phyloP scores from a whole-genome alignment of 2,113 vertebrate species.

The Phaetusa simplex region DNA sequence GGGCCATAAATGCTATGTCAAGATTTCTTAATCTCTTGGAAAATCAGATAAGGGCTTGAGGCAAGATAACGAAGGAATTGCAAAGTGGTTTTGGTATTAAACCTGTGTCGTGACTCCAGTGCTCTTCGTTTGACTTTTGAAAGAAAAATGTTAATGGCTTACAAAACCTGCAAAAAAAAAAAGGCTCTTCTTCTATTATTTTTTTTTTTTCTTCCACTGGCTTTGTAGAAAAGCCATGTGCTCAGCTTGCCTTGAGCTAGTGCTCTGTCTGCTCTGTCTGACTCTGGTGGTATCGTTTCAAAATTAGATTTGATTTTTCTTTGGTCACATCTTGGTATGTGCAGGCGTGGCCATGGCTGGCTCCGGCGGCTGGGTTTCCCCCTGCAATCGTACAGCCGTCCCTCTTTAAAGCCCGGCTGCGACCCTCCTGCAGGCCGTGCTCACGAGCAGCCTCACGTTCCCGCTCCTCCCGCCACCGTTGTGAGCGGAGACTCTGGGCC shows the following conservation, averaged over 20 bases:
- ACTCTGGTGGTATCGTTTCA: accelerated
- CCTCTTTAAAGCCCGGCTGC: neutral
- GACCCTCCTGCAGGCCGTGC: neutral
- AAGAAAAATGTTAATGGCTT: neutral
- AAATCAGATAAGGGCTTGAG: constrained; percentile 44
- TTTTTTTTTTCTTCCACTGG: neutral
- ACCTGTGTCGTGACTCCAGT: neutral
- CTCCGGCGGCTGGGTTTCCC: neutral
- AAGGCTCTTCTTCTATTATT: accelerated
- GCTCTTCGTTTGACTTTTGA: constrained; percentile 9
- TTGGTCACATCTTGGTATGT: neutral
- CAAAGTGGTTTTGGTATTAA: neutral
- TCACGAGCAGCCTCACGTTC: neutral
- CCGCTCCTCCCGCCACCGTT: accelerated
- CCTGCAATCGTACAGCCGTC: accelerated
- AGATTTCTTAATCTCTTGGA: constrained; percentile 59
- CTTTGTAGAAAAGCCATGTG: neutral
- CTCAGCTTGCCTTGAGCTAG: neutral
- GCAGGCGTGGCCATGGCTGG: neutral
- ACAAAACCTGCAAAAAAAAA: neutral
- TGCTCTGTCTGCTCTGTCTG: neutral
- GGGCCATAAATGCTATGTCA: constrained; percentile 21
- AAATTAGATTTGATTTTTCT: neutral
- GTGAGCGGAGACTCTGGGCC: accelerated
- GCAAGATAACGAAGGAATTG: neutral